phyloP scores from a whole-genome alignment of 2,113 vertebrate genomes.

The Microcebus murinus region DNA sequence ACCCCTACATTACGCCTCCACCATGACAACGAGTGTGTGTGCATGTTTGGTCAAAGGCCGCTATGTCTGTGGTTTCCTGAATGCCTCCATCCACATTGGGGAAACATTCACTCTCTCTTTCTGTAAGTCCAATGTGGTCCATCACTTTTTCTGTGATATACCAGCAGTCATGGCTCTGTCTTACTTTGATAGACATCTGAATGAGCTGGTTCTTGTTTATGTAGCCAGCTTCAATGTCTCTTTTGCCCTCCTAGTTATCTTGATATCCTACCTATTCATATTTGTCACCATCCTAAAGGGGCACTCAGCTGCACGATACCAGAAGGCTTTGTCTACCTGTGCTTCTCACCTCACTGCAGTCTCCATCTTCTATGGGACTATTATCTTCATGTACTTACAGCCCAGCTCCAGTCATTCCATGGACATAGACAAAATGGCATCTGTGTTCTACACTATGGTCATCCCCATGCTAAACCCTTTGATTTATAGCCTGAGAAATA shows the following conservation, averaged over 20 bases:
- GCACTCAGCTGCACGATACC: not conserved
- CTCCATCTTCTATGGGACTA: not conserved
- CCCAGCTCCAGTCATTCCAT: slow-evolving; percentile 36
- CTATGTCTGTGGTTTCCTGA: slow-evolving; percentile 1
- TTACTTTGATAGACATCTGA: slow-evolving; percentile 37
- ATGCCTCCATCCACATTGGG: not conserved
- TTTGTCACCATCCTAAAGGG: slow-evolving; percentile 37
- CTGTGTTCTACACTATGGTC: not conserved
- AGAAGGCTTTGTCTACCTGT: slow-evolving; percentile 38
- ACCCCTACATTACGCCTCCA: slow-evolving; percentile 56
- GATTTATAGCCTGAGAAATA: slow-evolving; percentile 56
- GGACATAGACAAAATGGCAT: slow-evolving; percentile 28
- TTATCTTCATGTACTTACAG: not conserved
- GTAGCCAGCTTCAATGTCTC: not conserved
- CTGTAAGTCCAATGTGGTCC: slow-evolving; percentile 47
- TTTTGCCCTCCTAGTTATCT: slow-evolving; percentile 30
- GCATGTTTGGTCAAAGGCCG: not conserved
- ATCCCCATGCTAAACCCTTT: slow-evolving; percentile 42
- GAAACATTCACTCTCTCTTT: slow-evolving; percentile 38
- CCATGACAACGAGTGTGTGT: slow-evolving; percentile 16
- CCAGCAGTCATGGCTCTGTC: slow-evolving; percentile 26
- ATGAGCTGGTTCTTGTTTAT: slow-evolving; percentile 29
- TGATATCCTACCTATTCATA: slow-evolving; percentile 1
- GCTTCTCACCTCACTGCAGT: not conserved
- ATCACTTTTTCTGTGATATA: slow-evolving; percentile 74